phyloP scores from a whole-genome alignment of 2,888 invertebrate genomes.

The Lochmaea crataegi region DNA sequence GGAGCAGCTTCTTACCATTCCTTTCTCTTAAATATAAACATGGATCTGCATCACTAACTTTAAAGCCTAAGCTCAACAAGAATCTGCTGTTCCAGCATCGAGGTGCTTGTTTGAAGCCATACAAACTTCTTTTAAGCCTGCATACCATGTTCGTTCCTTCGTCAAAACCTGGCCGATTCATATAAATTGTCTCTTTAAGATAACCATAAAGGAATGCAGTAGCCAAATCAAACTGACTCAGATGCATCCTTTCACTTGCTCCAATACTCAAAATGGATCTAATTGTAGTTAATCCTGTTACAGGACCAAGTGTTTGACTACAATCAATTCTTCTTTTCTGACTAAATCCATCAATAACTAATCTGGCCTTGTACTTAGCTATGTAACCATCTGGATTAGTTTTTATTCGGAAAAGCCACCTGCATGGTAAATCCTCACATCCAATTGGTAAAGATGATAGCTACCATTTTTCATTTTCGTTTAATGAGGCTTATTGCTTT shows the following conservation, averaged over 20 bases:
- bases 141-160: not conserved
- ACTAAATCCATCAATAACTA: slow-evolving; percentile 52
- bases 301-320: slow-evolving; percentile 38
- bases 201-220: slow-evolving; percentile 47
- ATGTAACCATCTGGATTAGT: too few relatives aligned
- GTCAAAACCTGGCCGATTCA: slow-evolving; percentile 39
- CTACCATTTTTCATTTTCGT: slow-evolving; percentile 54
- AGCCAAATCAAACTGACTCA: slow-evolving; percentile 52
- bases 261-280: slow-evolving; percentile 48
- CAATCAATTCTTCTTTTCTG: slow-evolving; percentile 48
- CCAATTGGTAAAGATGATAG: slow-evolving; percentile 37
- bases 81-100: not conserved
- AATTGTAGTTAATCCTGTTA: slow-evolving; percentile 49
- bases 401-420: slow-evolving; percentile 54
- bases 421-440: slow-evolving; percentile 49
- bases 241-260: slow-evolving; percentile 43
- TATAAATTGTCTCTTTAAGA: slow-evolving; percentile 35
- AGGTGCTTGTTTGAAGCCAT: not conserved
- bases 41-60: slow-evolving; percentile 21
- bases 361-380: too few relatives aligned
- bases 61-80: slow-evolving; percentile 6
- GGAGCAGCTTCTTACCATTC: not conserved
- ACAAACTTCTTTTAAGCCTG: not conserved
- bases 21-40: slow-evolving; percentile 2
- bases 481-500: slow-evolving; percentile 45